Percentiles rank a stretch among this genome's conserved stretches.
phyloP scores from a whole-genome alignment of 2,888 invertebrate species.

The Tineola bisselliella region DNA sequence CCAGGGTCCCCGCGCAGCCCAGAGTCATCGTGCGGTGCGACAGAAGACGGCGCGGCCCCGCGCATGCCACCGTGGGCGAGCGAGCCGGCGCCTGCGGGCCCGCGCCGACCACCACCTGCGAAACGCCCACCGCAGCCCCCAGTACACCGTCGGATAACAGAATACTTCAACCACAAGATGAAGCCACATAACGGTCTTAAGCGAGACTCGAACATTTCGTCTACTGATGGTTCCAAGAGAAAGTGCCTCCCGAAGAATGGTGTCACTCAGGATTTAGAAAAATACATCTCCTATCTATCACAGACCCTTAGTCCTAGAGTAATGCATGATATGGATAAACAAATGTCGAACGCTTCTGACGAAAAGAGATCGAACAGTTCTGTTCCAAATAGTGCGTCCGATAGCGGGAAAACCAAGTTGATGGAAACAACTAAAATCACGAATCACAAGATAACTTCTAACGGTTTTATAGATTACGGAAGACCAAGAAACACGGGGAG shows the following conservation, averaged over 20 bases:
- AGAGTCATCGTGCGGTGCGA: constrained; percentile 65
- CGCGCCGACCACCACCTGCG: constrained; percentile 9
- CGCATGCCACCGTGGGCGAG: constrained; percentile 64
- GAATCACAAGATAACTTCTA: constrained; percentile 22
- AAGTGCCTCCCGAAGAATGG: constrained; percentile 59
- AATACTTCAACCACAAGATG: constrained; percentile 86
- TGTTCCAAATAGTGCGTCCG: constrained; percentile 26
- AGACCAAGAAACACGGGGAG: constrained; percentile 22
- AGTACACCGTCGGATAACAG: constrained; percentile 82
- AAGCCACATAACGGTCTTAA: constrained; percentile 72
- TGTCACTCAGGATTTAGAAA: constrained; percentile 56
- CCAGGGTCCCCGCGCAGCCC: constrained; percentile 85
- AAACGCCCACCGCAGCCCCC: constrained; percentile 28
- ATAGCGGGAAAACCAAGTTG: constrained; percentile 31
- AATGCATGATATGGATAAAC: constrained; percentile 50
- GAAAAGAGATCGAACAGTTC: constrained; percentile 23
- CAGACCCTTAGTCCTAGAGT: constrained; percentile 60
- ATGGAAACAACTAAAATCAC: constrained; percentile 31
- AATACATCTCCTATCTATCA: constrained; percentile 60
- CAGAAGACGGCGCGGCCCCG: constrained; percentile 60
- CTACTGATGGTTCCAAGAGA: constrained; percentile 41
- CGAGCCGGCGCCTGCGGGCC: constrained; percentile 41
- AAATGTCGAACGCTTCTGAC: constrained; percentile 30
- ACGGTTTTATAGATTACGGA: constrained; percentile 38
- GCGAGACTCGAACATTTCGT: constrained; percentile 42